Evolutionary conservation across 53 echinoderm and acorn worm species (phyloP).

Genomic region (Arbacia lixula): DNA sequence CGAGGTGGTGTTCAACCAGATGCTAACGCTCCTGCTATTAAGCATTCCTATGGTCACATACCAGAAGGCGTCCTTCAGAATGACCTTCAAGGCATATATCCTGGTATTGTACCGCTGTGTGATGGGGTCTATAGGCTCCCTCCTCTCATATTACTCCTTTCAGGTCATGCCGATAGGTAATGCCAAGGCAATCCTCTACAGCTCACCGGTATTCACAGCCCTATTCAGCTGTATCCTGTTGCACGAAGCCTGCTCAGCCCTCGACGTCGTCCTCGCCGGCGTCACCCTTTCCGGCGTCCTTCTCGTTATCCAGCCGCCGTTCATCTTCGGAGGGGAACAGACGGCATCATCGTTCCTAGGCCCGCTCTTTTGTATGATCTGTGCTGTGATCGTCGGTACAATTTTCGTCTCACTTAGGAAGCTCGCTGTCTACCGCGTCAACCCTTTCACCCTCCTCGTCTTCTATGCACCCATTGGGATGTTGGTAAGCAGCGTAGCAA

Average conservation of each 20-base stretch:
- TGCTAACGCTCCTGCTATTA: constrained; percentile 6
- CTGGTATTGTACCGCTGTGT: constrained; percentile 9
- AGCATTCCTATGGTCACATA: not conserved
- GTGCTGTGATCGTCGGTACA: constrained; percentile 21
- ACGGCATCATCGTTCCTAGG: constrained; percentile 3
- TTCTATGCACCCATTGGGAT: constrained; percentile 27
- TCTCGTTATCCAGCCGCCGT: constrained; percentile 55
- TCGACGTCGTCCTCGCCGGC: constrained; percentile 39
- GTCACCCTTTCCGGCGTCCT: constrained; percentile 42
- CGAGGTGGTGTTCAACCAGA: constrained; percentile 30
- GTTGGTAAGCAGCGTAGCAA: not conserved
- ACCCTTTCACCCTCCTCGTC: not conserved
- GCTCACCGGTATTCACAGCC: constrained; percentile 55
- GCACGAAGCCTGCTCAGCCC: constrained; percentile 38
- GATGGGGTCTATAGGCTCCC: constrained; percentile 11
- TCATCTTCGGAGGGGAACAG: constrained; percentile 44
- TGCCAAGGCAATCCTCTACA: constrained; percentile 56
- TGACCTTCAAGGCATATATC: not conserved
- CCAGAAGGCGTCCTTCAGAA: not conserved
- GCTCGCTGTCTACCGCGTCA: constrained; percentile 9
- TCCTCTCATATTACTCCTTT: constrained; percentile 13
- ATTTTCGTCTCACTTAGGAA: constrained; percentile 40
- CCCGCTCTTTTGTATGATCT: constrained; percentile 31
- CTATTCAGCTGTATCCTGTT: constrained; percentile 47
- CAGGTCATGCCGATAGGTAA: constrained; percentile 57